phyloP scores from a whole-genome alignment of 2,888 invertebrate genomes.

The Melanchra persicariae region DNA sequence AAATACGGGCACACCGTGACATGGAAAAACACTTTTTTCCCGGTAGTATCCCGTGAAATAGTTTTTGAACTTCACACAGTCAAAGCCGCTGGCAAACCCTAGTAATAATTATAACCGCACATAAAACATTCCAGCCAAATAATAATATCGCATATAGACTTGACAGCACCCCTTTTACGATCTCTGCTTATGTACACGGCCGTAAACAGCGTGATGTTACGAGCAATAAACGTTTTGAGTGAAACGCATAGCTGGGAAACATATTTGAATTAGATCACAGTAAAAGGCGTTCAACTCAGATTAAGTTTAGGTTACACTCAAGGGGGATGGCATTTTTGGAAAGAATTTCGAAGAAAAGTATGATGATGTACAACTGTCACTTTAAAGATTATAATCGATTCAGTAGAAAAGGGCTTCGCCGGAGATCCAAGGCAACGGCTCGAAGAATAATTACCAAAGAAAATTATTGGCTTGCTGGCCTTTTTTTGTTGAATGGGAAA shows the following conservation, averaged over 20 bases:
- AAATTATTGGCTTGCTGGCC: too few species aligned
- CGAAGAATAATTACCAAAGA: too few species aligned
- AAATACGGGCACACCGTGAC: too few species aligned
- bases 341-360: neutral
- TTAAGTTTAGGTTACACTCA: slow-evolving; percentile 40
- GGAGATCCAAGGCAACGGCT: too few species aligned
- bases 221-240: slow-evolving; percentile 62
- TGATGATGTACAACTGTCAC: neutral
- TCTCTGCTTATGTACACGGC: slow-evolving; percentile 59
- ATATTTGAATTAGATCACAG: slow-evolving; percentile 63
- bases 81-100: neutral
- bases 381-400: too few species aligned
- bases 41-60: neutral
- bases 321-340: neutral
- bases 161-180: slow-evolving; percentile 50
- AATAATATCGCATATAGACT: slow-evolving; percentile 41
- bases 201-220: slow-evolving; percentile 58
- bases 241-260: slow-evolving; percentile 55
- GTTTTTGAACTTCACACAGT: neutral
- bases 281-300: slow-evolving; percentile 37
- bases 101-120: slow-evolving; percentile 15
- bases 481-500: too few species aligned
- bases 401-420: too few species aligned
- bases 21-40: neutral
- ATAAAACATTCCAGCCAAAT: slow-evolving; percentile 36